Evolutionary conservation across 2,113 vertebrate genomes (phyloP).

Genomic region (Conger conger): DNA sequence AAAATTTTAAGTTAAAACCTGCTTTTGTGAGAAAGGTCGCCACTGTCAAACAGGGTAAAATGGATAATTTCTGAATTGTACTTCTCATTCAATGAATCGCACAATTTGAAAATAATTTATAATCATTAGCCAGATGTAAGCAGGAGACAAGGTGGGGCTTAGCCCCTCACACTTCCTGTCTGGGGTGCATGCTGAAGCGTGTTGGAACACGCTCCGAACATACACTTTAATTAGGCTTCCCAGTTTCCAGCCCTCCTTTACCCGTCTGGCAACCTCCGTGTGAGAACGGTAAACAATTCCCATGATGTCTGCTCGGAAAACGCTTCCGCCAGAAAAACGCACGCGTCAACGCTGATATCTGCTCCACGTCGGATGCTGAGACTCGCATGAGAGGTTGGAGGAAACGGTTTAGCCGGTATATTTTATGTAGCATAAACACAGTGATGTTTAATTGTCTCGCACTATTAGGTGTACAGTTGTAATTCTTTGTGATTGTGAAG

Average conservation of each 20-base stretch:
- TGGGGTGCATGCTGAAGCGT: neutral
- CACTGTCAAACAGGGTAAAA: neutral
- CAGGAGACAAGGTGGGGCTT: neutral
- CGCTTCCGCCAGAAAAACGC: neutral
- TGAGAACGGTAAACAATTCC: conserved; percentile 10
- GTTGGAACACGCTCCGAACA: conserved; percentile 34
- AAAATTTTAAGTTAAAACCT: neutral
- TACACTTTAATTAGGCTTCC: conserved; percentile 37
- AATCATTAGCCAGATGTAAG: neutral
- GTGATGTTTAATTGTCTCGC: too few relatives aligned
- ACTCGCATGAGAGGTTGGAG: too few relatives aligned
- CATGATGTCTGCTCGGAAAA: conserved; percentile 29
- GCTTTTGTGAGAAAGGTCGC: neutral
- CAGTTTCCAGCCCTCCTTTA: conserved; percentile 26
- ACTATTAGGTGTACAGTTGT: too few relatives aligned
- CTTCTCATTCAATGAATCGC: neutral
- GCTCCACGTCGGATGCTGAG: too few relatives aligned
- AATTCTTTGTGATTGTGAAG: too few relatives aligned
- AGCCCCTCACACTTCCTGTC: neutral
- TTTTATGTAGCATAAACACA: too few relatives aligned
- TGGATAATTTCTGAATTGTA: neutral
- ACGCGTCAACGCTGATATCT: too few relatives aligned
- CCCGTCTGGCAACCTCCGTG: conserved; percentile 32
- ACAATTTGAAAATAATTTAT: neutral
- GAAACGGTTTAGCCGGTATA: too few relatives aligned